Evolutionary conservation across 2,113 vertebrate species (phyloP), one percentile per base, ranked within the genome.

Genomic region (Aptenodytes forsteri): DNA sequence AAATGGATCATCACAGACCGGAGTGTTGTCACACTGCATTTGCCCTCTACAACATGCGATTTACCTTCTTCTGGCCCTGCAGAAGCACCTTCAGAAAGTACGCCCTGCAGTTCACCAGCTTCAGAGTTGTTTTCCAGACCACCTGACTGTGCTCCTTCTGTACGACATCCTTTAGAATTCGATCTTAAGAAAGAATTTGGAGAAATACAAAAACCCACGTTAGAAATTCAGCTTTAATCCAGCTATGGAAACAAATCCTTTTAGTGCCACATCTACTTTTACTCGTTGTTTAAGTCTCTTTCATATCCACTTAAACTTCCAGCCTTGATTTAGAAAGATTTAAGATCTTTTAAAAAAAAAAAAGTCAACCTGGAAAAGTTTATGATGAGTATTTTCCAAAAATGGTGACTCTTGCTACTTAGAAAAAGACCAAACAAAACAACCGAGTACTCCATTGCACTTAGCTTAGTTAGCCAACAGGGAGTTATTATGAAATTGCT

Each of bases 21-120:
- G 13, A 65, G 78, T 3, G 27, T 0, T 10, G 70, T 80, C 72
- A 38, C 17, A 5, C 56, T 13, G 61, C 87, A 7, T 21, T 64
- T 44, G 61, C 52, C 40, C 44, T 46, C n/a, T 14, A 1, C 11
- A 2, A 8, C 12, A 1, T 0, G 27, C 6, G 1, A 23, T 79
- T 95, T 95, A 99, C 99, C 99, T 98, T 99, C 99, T 46, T 98
- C 98, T 10, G 98, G 95, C 54, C 89, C 98, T 34, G 98, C 97
- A 76, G 98, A 98, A 7, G 97, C 71, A 34, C 97, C 98, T 67
- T 99, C 99, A n/a, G 98, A 88, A 38, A 98, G 79, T 40, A 96
- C 20, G 25, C 97, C 97, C 93, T 98, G 98, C 86, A 99, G 97
- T 67, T 99, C 99, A 59, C 98, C 98, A 36, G 97, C 65, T 95